These are phyloP conservation scores for Pterois miles DNA, from an alignment of 2,797 vertebrate species.

Conservation along the genomic window DNA sequence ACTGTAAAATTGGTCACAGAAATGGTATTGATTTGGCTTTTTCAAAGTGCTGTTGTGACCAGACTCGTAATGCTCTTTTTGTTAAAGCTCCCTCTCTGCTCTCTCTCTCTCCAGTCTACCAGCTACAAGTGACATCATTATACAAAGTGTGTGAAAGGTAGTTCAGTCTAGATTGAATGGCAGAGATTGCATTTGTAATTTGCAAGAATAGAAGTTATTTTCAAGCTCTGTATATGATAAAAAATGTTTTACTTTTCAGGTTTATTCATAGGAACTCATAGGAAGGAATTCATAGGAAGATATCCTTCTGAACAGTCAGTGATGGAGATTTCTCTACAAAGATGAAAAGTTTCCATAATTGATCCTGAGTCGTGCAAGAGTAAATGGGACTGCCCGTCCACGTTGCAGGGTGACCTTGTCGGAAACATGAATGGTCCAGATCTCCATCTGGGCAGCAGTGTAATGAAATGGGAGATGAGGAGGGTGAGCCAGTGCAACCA, in stretches of 20 bases:
- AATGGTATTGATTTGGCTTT: slow-evolving; percentile 75
- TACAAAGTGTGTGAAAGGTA: slow-evolving; percentile 4
- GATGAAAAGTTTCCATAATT: slow-evolving; percentile 45
- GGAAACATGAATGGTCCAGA: slow-evolving; percentile 50
- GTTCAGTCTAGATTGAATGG: neutral
- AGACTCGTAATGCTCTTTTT: slow-evolving; percentile 66
- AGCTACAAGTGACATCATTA: slow-evolving; percentile 29
- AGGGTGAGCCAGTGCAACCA: slow-evolving; percentile 66
- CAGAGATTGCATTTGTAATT: slow-evolving; percentile 14
- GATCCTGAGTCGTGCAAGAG: slow-evolving; percentile 34
- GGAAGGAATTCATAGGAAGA: too few relatives aligned
- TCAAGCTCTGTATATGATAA: neutral
- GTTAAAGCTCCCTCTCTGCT: slow-evolving; percentile 40
- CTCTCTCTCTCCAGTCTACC: neutral
- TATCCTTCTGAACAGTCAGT: neutral
- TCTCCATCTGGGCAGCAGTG: slow-evolving; percentile 45
- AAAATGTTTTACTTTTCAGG: neutral
- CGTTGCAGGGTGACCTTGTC: slow-evolving; percentile 76
- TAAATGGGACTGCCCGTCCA: slow-evolving; percentile 36
- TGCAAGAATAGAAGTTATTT: slow-evolving; percentile 4
- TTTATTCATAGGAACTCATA: slow-evolving; percentile 13
- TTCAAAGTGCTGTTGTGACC: slow-evolving; percentile 70
- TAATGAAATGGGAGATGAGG: slow-evolving; percentile 72
- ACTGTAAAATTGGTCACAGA: slow-evolving; percentile 79
- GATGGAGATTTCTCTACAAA: slow-evolving; percentile 13